phyloP scores from a whole-genome alignment of 2,113 vertebrate species.

The Phaethornis superciliosus region DNA sequence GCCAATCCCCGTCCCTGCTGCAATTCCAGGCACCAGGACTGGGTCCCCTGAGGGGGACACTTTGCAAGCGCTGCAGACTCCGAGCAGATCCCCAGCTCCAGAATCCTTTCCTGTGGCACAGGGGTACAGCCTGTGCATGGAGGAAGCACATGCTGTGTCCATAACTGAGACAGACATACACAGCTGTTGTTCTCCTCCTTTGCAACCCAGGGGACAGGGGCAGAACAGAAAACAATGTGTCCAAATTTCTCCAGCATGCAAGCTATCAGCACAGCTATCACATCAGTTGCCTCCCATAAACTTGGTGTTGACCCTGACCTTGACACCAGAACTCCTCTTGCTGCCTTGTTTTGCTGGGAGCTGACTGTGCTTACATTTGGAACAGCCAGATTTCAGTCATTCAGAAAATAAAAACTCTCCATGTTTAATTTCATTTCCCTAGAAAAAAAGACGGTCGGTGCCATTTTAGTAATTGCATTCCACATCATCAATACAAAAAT shows the following conservation, averaged over 20 bases:
- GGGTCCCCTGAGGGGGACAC: fast-evolving
- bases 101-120: neutral
- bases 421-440: neutral
- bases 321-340: neutral
- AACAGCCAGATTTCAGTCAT: neutral
- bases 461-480: neutral
- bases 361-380: neutral
- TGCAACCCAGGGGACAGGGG: neutral
- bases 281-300: neutral
- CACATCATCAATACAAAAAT: neutral
- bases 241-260: fast-evolving
- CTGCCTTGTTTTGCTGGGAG: neutral
- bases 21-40: neutral
- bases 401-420: neutral
- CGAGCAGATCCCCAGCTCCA: neutral
- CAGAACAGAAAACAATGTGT: neutral
- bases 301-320: neutral
- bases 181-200: neutral
- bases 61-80: neutral
- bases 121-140: fast-evolving
- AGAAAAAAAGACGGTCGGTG: neutral
- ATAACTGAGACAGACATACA: neutral
- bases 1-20: neutral
- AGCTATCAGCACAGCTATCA: neutral
- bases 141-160: neutral